Evolutionary conservation across 2,888 invertebrate species (phyloP), one percentile per base, ranked within the genome.

Genomic region (Andrena chrysosceles): DNA sequence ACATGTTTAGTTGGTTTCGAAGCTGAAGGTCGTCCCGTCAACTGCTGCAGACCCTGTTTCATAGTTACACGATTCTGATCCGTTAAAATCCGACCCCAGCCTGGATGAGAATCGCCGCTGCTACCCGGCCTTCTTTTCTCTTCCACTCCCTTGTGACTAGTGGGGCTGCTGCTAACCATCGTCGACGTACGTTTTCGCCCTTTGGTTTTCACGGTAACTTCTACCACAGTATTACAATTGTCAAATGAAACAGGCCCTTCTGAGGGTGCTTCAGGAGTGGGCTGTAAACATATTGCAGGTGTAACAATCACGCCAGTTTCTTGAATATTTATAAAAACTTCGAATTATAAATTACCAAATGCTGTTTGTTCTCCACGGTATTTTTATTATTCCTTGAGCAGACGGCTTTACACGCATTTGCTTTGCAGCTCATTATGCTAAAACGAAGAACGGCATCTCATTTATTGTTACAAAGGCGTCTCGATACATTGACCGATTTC

Each of bases 201-300:
- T 33, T 89, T 87, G n/a, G 80, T 77, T 70, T 88, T 90, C 0
- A 92, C 84, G 3, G 87, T 90, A 33, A 92, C 82, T 87, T 91
- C 90, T 33, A 92, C 76, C 6, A 89, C 68, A 2, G 89, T 86
- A 16, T 87, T 85, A 20, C 83, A 81, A 77, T 91, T 85, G 16
- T 86, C 86, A 35, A 81, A 78, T 10, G 83, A 54, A 23, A 86
- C 63, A 59, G 88, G 49, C 20, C 81, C 86, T 13, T 85, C 84
- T 2, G 85, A 59, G 49, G 87, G 54, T 16, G 59, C 52, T 29
- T 29, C 52, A 16, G 72, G 52, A 10, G 79, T 29, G 8, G 60
- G 56, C 89, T 90, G 35, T 16, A 83, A 77, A 77, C 59, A 6
- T 66, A 73, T 33, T 29, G 23, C 56, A 69, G 26, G 66, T 1